Evolutionary conservation across 2,797 vertebrate genomes (phyloP).

Genomic region (Champsocephalus esox): DNA sequence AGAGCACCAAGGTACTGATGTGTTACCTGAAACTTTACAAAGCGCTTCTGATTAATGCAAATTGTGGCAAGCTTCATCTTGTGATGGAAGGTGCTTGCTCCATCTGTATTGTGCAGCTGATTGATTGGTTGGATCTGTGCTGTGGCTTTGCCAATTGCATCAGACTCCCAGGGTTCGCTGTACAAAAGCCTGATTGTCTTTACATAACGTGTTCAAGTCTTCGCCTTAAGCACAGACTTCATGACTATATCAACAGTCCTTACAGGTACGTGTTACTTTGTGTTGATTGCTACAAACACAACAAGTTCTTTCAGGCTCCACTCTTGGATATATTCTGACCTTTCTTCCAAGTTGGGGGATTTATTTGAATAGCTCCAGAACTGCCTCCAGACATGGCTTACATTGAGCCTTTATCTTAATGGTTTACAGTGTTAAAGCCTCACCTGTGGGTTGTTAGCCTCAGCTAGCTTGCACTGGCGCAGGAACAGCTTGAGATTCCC

Average conservation of each 20-base stretch:
- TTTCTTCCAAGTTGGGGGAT: conserved; percentile 35
- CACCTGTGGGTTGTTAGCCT: conserved; percentile 99
- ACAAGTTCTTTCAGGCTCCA: conserved; percentile 50
- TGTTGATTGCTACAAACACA: conserved; percentile 48
- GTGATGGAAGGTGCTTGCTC: conserved; percentile 58
- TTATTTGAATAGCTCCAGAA: conserved; percentile 44
- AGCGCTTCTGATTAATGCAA: conserved; percentile 57
- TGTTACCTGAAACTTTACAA: conserved; percentile 50
- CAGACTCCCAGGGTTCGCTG: conserved; percentile 62
- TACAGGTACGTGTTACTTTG: conserved; percentile 53
- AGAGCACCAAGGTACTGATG: conserved; percentile 34
- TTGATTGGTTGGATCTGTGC: conserved; percentile 63
- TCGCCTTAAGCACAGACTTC: conserved; percentile 49
- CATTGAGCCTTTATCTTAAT: conserved; percentile 24
- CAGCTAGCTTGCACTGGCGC: conserved; percentile 97
- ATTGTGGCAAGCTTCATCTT: conserved; percentile 77
- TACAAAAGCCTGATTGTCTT: conserved; percentile 80
- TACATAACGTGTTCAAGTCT: conserved; percentile 47
- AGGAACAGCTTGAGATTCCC: conserved; percentile 98
- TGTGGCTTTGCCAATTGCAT: conserved; percentile 66
- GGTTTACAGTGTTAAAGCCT: conserved; percentile 45
- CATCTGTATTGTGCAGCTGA: conserved; percentile 61
- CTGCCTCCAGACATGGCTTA: conserved; percentile 3
- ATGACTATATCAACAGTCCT: conserved; percentile 63
- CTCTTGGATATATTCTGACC: conserved; percentile 30